Percentiles rank a stretch among this genome's conserved stretches.
These are phyloP conservation scores for Notocelia uddmanniana DNA, from an alignment of 2,888 invertebrate species.

Conservation along the genomic window DNA sequence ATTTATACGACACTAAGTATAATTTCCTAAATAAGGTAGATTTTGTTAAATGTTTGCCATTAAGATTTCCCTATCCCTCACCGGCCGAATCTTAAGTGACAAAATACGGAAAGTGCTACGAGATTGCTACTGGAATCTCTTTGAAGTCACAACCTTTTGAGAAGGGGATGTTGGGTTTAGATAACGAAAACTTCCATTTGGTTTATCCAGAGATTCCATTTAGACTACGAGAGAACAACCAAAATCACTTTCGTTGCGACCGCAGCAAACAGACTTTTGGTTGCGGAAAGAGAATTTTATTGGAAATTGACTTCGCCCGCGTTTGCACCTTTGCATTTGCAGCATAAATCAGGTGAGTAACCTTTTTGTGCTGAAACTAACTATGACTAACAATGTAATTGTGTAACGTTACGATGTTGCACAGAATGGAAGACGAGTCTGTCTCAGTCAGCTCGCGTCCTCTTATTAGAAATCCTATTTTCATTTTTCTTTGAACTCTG, in stretches of 20 bases:
- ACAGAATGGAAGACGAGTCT: background rate
- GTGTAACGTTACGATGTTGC: constrained; percentile 14
- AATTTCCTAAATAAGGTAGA: background rate
- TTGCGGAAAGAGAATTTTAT: constrained; percentile 11
- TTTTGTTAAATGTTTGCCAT: background rate
- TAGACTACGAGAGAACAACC: constrained; percentile 30
- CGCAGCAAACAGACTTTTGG: constrained; percentile 22
- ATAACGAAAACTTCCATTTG: constrained; percentile 40
- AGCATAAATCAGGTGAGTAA: constrained; percentile 13
- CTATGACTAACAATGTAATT: constrained; percentile 12
- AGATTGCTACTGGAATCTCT: constrained; percentile 35
- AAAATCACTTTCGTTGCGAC: constrained; percentile 37
- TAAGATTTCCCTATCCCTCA: background rate
- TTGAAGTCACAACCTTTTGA: constrained; percentile 26
- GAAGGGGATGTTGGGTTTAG: constrained; percentile 27
- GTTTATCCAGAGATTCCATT: constrained; percentile 37
- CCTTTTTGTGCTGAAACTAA: background rate
- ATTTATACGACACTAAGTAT: too few relatives aligned
- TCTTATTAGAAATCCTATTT: constrained; percentile 22
- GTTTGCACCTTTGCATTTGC: constrained; percentile 33
- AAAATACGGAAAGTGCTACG: constrained; percentile 24
- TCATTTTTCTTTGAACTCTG: constrained; percentile 26
- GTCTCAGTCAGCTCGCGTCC: constrained; percentile 16
- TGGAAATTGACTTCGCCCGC: constrained; percentile 26
- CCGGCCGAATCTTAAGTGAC: constrained; percentile 14